Base-by-base conservation (phyloP, 2,888 invertebrate genomes). In the Lacanobia wlatinum region DNA sequence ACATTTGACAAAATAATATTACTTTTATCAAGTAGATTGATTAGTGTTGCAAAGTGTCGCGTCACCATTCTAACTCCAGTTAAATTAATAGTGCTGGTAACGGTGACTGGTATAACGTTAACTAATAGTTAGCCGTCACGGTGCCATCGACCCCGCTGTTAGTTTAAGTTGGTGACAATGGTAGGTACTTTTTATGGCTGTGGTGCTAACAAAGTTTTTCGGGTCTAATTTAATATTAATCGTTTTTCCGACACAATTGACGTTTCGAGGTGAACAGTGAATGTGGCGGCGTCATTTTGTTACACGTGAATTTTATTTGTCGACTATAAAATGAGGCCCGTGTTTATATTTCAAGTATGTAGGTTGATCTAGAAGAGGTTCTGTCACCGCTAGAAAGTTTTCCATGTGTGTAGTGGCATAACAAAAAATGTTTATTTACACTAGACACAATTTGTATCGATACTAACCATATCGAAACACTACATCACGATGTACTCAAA, bases 21-120 rank as follows among this genome's bases (percentile, higher is more conserved):
- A 71, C 61, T 81, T 83, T 78, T 81, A 76, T 73, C 62, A 85
- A 81, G 53, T 72, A 76, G 84, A 82, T 84, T 83, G 79, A 85
- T 85, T 72, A 70, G 74, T 62, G 73, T 73, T 55, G 40, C 55
- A 68, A 81, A 84, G 59, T 68, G 85, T 66, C 72, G 62, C 50
- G 83, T 83, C 82, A 83, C 76, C 55, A n/a, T 76, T 53, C 60
- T 63, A 65, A 66, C 72, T 78, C 46, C 67, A 55, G 73, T 73
- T 77, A 69, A 73, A 72, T 80, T 72, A 83, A 83, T 77, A 74
- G 81, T 67, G 74, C 59, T 61, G 73, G 83, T 84, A 84, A 84
- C 52, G 71, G 62, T 85, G 85, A 84, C 84, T 85, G 23, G 75
- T 28, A 28, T 59, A 68, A 72, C 63, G 60, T 68, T 79, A 83